A percentile compares a stretch with the other conserved stretches of the same genome.
Evolutionary conservation across 2,797 vertebrate species (phyloP).

Genomic region (Nothura maculosa): DNA sequence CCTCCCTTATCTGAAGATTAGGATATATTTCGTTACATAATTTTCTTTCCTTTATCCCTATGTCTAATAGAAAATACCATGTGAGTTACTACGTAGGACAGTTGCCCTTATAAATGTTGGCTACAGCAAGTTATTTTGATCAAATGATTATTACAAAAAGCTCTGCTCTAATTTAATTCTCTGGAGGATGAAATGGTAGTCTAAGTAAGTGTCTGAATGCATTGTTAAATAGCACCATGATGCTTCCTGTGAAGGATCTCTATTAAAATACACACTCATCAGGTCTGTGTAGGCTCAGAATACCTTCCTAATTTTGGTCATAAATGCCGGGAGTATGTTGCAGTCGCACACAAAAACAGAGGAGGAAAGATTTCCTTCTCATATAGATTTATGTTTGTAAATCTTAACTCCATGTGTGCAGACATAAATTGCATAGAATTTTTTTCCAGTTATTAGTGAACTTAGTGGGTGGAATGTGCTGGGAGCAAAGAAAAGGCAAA

Average conservation of each 20-base stretch:
- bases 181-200: neutral
- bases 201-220: neutral
- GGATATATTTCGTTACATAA: constrained; percentile 31
- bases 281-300: neutral
- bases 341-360: neutral
- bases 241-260: neutral
- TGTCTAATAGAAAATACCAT: constrained; percentile 20
- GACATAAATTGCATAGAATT: neutral
- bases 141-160: constrained; percentile 27
- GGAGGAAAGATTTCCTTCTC: neutral
- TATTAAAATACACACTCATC: constrained; percentile 26
- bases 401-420: neutral
- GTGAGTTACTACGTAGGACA: constrained; percentile 16
- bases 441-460: neutral
- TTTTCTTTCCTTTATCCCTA: neutral
- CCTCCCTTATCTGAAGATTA: neutral
- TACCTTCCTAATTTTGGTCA: constrained; percentile 50
- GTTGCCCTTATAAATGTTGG: constrained; percentile 6
- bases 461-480: accelerated
- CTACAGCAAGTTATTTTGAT: constrained; percentile 52
- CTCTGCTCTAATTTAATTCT: constrained; percentile 50
- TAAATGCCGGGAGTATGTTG: neutral
- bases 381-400: neutral
- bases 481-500: neutral
- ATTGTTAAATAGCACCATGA: neutral